Evolutionary conservation across 2,888 invertebrate genomes (phyloP).

Genomic region (Chironomus tentans): DNA sequence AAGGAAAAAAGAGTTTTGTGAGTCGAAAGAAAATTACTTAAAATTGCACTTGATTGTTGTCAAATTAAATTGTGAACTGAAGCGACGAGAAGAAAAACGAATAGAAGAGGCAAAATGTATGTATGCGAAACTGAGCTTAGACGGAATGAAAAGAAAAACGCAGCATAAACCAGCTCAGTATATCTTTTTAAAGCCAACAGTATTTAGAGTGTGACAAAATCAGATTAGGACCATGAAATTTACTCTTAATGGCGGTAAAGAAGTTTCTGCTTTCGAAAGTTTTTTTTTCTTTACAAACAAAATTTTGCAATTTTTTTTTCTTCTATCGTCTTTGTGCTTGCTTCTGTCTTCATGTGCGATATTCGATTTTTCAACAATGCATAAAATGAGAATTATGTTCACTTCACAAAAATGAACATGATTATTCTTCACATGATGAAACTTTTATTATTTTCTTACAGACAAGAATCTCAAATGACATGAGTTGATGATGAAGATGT

Average conservation of each 20-base stretch:
- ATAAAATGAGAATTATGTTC: too few species aligned
- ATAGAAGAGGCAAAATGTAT: not conserved
- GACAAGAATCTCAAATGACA: too few species aligned
- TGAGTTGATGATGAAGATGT: too few species aligned
- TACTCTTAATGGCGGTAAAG: not conserved
- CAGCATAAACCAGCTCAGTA: constrained; percentile 1
- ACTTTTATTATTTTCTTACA: too few species aligned
- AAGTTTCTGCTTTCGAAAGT: not conserved
- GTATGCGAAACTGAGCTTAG: not conserved
- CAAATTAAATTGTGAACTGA: constrained; percentile 18
- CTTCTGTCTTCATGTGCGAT: too few species aligned
- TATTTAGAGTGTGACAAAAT: constrained; percentile 23
- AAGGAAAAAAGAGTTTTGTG: not conserved
- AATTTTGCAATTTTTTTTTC: too few species aligned
- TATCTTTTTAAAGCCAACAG: not conserved
- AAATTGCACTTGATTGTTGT: constrained; percentile 11
- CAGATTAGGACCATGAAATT: constrained; percentile 3
- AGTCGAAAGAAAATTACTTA: not conserved
- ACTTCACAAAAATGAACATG: too few species aligned
- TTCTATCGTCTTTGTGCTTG: too few species aligned
- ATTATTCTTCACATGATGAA: too few species aligned
- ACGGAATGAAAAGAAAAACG: constrained; percentile 8
- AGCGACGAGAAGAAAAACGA: not conserved
- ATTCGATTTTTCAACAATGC: too few species aligned
- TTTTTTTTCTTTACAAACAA: not conserved